Conservation (phyloP, 1,140 invertebrate genomes). For the Hetaerina americana region DNA sequence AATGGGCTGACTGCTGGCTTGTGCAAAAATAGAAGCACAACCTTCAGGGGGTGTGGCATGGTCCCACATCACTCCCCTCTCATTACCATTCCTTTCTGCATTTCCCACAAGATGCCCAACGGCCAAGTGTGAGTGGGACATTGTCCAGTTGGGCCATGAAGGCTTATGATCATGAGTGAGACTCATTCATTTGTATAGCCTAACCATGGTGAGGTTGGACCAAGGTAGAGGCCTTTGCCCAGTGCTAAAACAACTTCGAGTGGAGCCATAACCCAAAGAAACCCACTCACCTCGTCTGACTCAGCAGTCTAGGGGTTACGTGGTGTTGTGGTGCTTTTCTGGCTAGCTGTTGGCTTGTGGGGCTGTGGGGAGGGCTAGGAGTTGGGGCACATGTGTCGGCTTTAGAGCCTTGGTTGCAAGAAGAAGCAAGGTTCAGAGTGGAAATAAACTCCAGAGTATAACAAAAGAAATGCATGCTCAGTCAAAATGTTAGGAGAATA, state of each 20-base stretch:
- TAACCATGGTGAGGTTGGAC: not conserved
- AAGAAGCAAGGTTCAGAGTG: not conserved
- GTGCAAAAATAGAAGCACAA: not conserved
- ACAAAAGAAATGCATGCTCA: conserved; percentile 15
- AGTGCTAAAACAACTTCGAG: conserved; percentile 35
- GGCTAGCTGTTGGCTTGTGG: not conserved
- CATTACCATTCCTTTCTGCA: no score
- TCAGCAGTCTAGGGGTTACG: conserved; percentile 23
- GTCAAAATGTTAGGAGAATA: not conserved
- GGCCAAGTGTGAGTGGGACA: not conserved
- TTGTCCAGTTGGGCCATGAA: not conserved
- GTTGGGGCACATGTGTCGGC: not conserved
- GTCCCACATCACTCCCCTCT: no score
- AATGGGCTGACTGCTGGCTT: not conserved
- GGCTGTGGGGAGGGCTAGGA: not conserved
- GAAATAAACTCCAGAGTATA: conserved; percentile 5
- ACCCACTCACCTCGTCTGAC: conserved; percentile 34
- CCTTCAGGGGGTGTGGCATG: not conserved
- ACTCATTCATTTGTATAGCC: not conserved
- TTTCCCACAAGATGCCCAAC: not conserved
- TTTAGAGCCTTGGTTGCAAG: not conserved
- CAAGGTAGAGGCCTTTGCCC: conserved; percentile 23
- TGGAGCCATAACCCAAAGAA: conserved; percentile 46
- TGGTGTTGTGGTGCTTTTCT: conserved; percentile 13
- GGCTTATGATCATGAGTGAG: not conserved